A percentile compares a stretch with the other conserved stretches of the same genome.
Evolutionary conservation across 1,140 invertebrate genomes (phyloP).

Genomic region (Arctopsyche grandis): DNA sequence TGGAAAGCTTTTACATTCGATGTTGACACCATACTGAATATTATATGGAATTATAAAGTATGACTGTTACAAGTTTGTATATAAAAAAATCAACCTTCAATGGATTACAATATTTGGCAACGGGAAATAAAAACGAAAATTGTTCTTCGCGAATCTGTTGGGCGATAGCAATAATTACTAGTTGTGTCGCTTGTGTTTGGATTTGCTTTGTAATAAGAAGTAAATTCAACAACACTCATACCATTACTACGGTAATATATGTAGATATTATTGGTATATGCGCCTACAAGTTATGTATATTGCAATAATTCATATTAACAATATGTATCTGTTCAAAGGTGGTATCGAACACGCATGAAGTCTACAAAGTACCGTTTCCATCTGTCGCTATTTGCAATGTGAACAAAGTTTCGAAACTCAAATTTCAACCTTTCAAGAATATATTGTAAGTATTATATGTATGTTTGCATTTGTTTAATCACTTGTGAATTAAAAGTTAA

Average conservation of each 20-base stretch:
- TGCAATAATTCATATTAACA: background rate
- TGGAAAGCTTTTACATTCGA: no score
- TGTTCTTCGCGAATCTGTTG: background rate
- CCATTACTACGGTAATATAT: background rate
- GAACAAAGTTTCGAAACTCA: slow-evolving; percentile 20
- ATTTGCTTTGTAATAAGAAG: background rate
- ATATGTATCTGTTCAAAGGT: slow-evolving; percentile 13
- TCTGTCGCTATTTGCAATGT: slow-evolving; percentile 1
- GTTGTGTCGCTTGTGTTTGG: slow-evolving; percentile 7
- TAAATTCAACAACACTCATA: slow-evolving; percentile 3
- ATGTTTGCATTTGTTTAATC: background rate
- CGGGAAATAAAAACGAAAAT: background rate
- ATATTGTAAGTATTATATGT: slow-evolving; percentile 15
- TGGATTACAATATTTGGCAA: no score
- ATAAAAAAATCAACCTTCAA: no score
- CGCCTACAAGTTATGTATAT: background rate
- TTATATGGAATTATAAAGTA: no score
- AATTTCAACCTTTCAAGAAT: background rate
- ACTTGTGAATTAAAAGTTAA: background rate
- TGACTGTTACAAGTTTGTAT: no score
- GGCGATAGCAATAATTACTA: background rate
- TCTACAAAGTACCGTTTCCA: slow-evolving; percentile 22
- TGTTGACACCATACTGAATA: no score
- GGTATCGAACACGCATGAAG: slow-evolving; percentile 8
- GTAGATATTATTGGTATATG: background rate